Evolutionary conservation across 2,888 invertebrate genomes (phyloP).

Genomic region (Apamea monoglypha): DNA sequence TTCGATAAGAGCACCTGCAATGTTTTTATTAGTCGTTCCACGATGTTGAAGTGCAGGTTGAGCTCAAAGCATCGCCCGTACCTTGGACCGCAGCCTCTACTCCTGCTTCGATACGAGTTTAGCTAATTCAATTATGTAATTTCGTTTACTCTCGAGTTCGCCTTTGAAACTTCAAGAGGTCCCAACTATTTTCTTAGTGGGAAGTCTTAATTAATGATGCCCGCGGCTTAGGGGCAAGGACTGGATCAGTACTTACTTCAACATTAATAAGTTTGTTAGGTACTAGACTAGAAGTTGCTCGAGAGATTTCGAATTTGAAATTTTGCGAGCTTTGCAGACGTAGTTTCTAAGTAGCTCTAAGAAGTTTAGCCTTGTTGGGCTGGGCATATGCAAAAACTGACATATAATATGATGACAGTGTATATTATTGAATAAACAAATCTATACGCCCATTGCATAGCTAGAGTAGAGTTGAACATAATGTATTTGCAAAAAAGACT

Average conservation of each 20-base stretch:
- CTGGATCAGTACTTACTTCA: conserved; percentile 2
- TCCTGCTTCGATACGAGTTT: conserved; percentile 32
- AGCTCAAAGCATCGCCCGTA: background rate
- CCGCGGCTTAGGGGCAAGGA: background rate
- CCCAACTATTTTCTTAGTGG: conserved; percentile 44
- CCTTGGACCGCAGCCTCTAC: conserved; percentile 2
- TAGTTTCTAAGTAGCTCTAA: conserved; percentile 12
- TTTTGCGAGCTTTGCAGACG: conserved; percentile 15
- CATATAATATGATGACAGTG: background rate
- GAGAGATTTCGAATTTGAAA: conserved; percentile 29
- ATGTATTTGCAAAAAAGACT: background rate
- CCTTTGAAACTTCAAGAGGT: conserved; percentile 45
- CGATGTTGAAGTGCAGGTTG: background rate
- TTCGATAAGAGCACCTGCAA: background rate
- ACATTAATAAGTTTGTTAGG: conserved; percentile 27
- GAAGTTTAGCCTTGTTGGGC: background rate
- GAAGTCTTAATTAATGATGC: conserved; percentile 47
- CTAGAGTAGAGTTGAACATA: background rate
- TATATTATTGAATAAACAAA: background rate
- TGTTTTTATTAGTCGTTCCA: too few relatives aligned
- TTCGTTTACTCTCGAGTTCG: conserved; percentile 47
- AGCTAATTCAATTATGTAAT: conserved; percentile 58
- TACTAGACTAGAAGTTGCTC: conserved; percentile 22
- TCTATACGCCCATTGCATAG: background rate
- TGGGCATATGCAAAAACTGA: background rate